Conservation (phyloP, 2,113 vertebrate genomes). For the Amazona vittata region DNA sequence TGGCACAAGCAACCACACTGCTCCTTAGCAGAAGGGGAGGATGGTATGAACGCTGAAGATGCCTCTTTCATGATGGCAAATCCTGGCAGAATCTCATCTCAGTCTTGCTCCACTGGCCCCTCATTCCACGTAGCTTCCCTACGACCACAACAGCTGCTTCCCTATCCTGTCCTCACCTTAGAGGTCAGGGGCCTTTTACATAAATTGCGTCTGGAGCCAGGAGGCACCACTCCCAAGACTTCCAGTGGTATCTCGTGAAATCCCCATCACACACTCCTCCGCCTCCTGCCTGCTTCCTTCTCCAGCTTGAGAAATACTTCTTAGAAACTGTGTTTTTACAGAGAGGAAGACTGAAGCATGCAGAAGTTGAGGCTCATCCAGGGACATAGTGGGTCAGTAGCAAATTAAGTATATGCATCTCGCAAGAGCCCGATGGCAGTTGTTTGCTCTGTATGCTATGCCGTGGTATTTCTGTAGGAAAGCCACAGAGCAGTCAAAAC, state of each 20-base stretch:
- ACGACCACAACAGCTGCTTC: neutral
- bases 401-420: neutral
- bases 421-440: neutral
- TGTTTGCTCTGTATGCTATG: neutral
- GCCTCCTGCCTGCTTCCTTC: neutral
- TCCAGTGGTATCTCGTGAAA: neutral
- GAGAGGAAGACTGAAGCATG: neutral
- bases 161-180: neutral
- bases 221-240: neutral
- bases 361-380: neutral
- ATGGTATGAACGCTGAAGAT: neutral
- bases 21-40: neutral
- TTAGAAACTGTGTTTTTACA: neutral
- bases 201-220: neutral
- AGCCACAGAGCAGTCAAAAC: slow-evolving; percentile 1
- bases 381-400: neutral
- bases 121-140: neutral
- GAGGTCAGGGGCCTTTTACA: neutral
- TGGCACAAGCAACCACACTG: neutral
- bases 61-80: neutral
- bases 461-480: neutral
- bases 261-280: neutral
- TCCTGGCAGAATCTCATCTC: neutral
- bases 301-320: neutral
- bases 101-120: neutral